Percentiles rank a stretch among this genome's conserved stretches.
These are phyloP conservation scores for Python bivittatus DNA, from an alignment of 2,113 vertebrate species.

Conservation along the genomic window DNA sequence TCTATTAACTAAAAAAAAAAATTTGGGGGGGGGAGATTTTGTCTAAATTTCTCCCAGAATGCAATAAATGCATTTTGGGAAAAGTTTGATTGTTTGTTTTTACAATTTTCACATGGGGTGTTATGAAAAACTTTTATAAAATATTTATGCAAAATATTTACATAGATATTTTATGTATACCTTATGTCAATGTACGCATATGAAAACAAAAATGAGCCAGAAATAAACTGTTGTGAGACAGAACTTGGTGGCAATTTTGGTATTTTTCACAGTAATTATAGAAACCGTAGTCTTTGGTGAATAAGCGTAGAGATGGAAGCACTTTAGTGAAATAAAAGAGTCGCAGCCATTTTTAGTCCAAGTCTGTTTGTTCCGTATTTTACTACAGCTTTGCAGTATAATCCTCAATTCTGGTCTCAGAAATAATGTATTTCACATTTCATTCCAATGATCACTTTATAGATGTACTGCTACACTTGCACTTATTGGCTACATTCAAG, in stretches of 20 bases:
- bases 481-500: not conserved
- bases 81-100: not conserved
- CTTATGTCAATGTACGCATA: not conserved
- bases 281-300: not conserved
- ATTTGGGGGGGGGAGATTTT: too few species aligned
- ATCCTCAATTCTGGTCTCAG: too few species aligned
- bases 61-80: slow-evolving; percentile 25
- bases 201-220: not conserved
- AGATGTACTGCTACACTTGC: not conserved
- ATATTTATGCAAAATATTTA: slow-evolving; percentile 16
- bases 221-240: not conserved
- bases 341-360: not conserved
- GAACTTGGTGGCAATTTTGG: not conserved
- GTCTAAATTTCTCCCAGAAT: slow-evolving; percentile 6
- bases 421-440: not conserved
- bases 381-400: not conserved
- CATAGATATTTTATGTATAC: not conserved
- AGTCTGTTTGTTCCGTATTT: not conserved
- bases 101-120: not conserved
- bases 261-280: not conserved
- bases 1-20: slow-evolving; percentile 38
- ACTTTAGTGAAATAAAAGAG: not conserved
- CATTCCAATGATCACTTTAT: not conserved
- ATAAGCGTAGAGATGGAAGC: not conserved
- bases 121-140: slow-evolving; percentile 32